These are phyloP conservation scores for Drosophila trapezifrons DNA, from an alignment of 1,140 invertebrate species.

Conservation along the genomic window DNA sequence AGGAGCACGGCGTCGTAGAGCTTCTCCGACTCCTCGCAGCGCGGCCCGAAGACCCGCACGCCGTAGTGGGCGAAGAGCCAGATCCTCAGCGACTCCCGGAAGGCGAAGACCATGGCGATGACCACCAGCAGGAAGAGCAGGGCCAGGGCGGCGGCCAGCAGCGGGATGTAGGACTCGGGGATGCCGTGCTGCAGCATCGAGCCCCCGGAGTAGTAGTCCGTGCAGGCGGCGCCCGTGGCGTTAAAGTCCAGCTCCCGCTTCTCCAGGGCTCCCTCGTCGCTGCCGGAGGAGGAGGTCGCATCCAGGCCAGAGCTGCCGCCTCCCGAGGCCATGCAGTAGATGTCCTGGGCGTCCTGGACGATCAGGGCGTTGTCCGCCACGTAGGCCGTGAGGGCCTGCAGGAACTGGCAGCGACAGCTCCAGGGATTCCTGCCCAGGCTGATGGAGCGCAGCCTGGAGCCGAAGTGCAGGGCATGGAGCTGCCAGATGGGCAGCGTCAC, in stretches of 20 bases:
- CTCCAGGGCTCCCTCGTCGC: conserved; percentile 23
- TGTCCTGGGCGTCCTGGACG: conserved; percentile 90
- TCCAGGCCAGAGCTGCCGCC: conserved; percentile 85
- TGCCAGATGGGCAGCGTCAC: conserved; percentile 93
- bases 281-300: conserved; percentile 8
- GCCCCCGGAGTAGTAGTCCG: conserved; percentile 92
- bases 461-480: conserved; percentile 85
- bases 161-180: conserved; percentile 93
- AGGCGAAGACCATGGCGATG: conserved; percentile 91
- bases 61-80: conserved; percentile 95
- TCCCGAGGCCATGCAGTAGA: conserved; percentile 91
- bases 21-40: conserved; percentile 91
- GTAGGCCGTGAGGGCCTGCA: conserved; percentile 93
- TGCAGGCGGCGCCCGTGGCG: conserved; percentile 89
- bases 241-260: conserved; percentile 91
- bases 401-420: conserved; percentile 95
- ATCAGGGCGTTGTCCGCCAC: conserved; percentile 92
- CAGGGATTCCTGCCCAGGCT: conserved; percentile 92
- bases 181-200: conserved; percentile 93
- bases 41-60: conserved; percentile 89
- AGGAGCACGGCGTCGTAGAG: conserved; percentile 96
- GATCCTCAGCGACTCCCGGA: conserved; percentile 92
- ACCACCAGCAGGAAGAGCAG: conserved; percentile 89
- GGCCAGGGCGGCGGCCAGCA: conserved; percentile 91
- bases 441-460: conserved; percentile 88